phyloP scores from a whole-genome alignment of 2,797 vertebrate species.

The Squalus acanthias region DNA sequence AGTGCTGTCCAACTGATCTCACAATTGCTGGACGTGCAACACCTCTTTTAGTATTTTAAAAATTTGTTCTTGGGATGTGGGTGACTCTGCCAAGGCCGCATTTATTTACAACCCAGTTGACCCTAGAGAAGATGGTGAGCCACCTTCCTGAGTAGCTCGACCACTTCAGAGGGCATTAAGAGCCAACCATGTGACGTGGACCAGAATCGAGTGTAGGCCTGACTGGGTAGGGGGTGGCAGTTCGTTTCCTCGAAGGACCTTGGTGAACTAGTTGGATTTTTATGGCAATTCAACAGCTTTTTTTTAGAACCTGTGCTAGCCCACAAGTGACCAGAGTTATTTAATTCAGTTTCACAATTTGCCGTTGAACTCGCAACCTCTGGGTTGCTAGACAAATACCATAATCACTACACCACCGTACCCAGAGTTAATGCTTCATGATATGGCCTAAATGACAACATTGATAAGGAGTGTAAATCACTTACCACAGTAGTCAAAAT shows the following conservation, averaged over 20 bases:
- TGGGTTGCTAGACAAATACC: neutral
- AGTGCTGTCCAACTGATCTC: neutral
- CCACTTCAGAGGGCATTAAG: neutral
- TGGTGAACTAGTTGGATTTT: neutral
- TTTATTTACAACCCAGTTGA: neutral
- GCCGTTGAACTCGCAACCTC: neutral
- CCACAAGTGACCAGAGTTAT: neutral
- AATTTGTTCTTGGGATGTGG: neutral
- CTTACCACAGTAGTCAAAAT: neutral
- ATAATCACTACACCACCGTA: neutral
- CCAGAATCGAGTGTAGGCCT: neutral
- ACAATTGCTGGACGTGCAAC: neutral
- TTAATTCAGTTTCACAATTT: neutral
- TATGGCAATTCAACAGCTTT: neutral
- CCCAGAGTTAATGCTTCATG: neutral
- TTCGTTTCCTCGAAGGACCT: neutral
- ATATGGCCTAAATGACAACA: neutral
- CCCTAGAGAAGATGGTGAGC: too few species aligned
- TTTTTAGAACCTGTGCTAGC: neutral
- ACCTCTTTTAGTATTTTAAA: neutral
- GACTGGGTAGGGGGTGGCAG: too few species aligned
- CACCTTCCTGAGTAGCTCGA: neutral
- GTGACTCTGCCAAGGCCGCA: neutral
- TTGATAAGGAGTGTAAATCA: neutral
- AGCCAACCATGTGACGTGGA: neutral